Evolutionary conservation across 2,888 invertebrate genomes (phyloP), one percentile per base, ranked within the genome.

Genomic region (Sicus ferrugineus): DNA sequence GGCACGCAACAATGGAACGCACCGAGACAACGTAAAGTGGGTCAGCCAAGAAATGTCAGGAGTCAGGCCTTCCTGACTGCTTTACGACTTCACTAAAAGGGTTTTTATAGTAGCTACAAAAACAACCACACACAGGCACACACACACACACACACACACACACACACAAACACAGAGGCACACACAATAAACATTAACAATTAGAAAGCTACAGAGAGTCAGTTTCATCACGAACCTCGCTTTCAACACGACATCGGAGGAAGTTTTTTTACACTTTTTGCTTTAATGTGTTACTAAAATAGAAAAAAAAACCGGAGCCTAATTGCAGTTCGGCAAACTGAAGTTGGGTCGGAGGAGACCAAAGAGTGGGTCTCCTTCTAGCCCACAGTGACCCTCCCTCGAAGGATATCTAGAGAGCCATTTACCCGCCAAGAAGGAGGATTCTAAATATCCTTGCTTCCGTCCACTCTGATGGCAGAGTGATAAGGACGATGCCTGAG

Each of bases 221-320:
- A 23, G 38, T 38, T 54, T 54, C 65, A 54, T n/a, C 65, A 65
- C 54, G 65, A 54, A 65, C 30, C 21, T 38, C 11, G 54, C n/a
- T 30, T 26, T 26, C 42, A 52, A 26, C 46, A 63, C 63, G 65
- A 65, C 64, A 65, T 65, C 54, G 26, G 6, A 21, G 54, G 54
- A 65, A 65, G 34, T 54, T 34, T 65, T 23, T 19, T 54, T 54
- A 14, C 21, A 34, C 52, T 65, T n/a, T 42, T 28, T 21, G 28
- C 21, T 34, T 23, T 38, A 6, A 38, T 38, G 21, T 61, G 42
- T 21, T 54, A 16, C 23, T 26, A 16, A 26, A n/a, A n/a, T n/a
- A 14, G 5, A 38, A 59, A 38, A 38, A 38, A 56, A n/a, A 4
- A 28, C n/a, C 30, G 56, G 14, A 56, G 56, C 56, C 28, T 28